Evolutionary conservation across 2,113 vertebrate species (phyloP), one percentile per base, ranked within the genome.

Genomic region (Dasyurus viverrinus): DNA sequence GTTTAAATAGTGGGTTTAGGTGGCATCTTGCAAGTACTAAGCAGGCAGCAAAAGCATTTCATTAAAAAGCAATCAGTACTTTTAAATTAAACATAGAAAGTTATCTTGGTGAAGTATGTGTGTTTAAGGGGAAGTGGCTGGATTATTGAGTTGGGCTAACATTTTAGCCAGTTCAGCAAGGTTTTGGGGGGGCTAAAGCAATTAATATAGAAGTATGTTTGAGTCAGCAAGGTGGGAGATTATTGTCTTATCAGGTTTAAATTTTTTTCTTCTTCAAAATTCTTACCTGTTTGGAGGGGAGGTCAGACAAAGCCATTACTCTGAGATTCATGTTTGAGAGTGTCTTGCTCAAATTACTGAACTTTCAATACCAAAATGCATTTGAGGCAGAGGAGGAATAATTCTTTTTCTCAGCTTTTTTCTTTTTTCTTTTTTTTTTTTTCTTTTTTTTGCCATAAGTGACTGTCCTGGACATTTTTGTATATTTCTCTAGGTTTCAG

Each of bases 41-140:
- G 96, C 76, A 90, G 47, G 92, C 93, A 90, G 84, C 76, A 93
- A 91, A 92, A 24, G 98, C 97, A 96, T 98, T 98, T 98, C 96
- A 93, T 98, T 98, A 97, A 96, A 96, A 95, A 97, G 93, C 97
- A 94, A 98, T 98, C 98, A 89, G 97, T 98, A 91, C 94, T 98
- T 94, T 97, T 98, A 97, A 98, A 96, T 98, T 98, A 98, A 95
- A 96, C 96, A 92, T 98, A 97, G 92, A 95, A 90, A 90, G 98
- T 98, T 98, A 98, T 98, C 98, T 98, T 97, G 89, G 93, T 97
- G 98, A 98, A 96, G 96, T 95, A 93, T 97, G 97, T 98, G 96
- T 68, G 94, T 91, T 98, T 98, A 96, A 92, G 96, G 92, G 93
- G 92, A 96, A 94, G 53, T 91, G 92, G 94, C 97, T 98, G 94